Evolutionary conservation across 2,797 vertebrate species (phyloP).

Genomic region (Loriculus beryllinus): DNA sequence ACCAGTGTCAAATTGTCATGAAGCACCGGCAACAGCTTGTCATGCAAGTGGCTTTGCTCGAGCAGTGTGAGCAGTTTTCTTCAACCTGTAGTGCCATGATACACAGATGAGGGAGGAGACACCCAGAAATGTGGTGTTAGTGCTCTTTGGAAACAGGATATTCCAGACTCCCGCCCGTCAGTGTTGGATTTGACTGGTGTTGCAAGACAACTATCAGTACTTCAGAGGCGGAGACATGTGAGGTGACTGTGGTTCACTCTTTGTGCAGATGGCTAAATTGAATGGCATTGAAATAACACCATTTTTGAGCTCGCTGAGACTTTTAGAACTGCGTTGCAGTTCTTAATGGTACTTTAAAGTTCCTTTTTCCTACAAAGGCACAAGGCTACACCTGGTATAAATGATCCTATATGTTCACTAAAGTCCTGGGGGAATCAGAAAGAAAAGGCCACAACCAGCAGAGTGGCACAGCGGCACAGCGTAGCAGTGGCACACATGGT

Average conservation of each 20-base stretch:
- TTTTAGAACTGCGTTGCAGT: background rate
- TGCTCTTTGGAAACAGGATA: slow-evolving; percentile 6
- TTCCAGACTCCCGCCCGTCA: background rate
- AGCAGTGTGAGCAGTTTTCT: background rate
- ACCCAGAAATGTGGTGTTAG: background rate
- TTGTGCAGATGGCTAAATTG: background rate
- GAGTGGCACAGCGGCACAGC: no score
- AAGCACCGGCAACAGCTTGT: background rate
- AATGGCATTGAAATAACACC: background rate
- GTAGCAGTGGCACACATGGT: background rate
- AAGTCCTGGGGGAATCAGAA: background rate
- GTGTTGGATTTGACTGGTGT: background rate
- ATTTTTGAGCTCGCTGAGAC: background rate
- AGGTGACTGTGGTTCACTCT: background rate
- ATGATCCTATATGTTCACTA: background rate
- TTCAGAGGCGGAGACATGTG: background rate
- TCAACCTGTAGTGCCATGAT: background rate
- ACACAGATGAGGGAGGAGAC: background rate
- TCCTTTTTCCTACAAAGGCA: background rate
- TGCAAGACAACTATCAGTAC: background rate
- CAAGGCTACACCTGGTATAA: background rate
- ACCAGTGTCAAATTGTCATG: background rate
- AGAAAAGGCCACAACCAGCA: background rate
- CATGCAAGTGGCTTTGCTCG: background rate
- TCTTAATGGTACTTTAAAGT: background rate